These are phyloP conservation scores for Euzetes globulus DNA, from an alignment of 2,888 invertebrate species.

Conservation along the genomic window DNA sequence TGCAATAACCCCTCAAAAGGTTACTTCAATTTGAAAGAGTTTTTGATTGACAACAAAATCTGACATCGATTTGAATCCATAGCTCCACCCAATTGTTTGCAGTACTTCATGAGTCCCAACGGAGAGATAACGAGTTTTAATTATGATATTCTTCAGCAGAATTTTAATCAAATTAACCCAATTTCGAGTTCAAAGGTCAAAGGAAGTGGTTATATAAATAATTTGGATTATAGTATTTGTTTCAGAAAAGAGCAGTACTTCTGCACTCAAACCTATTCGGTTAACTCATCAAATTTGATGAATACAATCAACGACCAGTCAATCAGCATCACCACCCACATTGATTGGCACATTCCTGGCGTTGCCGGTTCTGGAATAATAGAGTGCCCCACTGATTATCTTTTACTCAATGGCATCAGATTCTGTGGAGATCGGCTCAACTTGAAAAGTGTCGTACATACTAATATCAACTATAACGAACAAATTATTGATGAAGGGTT, in stretches of 20 bases:
- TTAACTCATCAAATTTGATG: background rate
- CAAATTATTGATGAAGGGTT: no score
- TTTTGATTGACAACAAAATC: background rate
- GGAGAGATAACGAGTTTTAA: constrained; percentile 76
- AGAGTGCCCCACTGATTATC: constrained; percentile 39
- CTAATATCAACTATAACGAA: no score
- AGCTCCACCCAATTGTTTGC: constrained; percentile 54
- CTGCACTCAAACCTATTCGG: constrained; percentile 58
- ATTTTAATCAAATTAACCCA: background rate
- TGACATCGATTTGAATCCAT: background rate
- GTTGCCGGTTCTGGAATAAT: constrained; percentile 36
- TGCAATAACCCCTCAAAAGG: constrained; percentile 39
- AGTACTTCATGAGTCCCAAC: constrained; percentile 68
- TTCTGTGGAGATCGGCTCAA: constrained; percentile 41
- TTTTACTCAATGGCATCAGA: constrained; percentile 38
- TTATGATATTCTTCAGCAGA: constrained; percentile 54
- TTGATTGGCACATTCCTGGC: constrained; percentile 3
- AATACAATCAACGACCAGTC: background rate
- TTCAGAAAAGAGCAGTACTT: constrained; percentile 75
- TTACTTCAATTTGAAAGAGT: background rate
- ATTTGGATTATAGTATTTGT: constrained; percentile 81
- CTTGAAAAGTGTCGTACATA: constrained; percentile 18
- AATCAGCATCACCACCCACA: background rate
- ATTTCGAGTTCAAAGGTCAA: background rate
- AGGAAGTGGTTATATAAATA: constrained; percentile 55